Conservation (phyloP, 2,888 invertebrate species). For the Alitta virens region DNA sequence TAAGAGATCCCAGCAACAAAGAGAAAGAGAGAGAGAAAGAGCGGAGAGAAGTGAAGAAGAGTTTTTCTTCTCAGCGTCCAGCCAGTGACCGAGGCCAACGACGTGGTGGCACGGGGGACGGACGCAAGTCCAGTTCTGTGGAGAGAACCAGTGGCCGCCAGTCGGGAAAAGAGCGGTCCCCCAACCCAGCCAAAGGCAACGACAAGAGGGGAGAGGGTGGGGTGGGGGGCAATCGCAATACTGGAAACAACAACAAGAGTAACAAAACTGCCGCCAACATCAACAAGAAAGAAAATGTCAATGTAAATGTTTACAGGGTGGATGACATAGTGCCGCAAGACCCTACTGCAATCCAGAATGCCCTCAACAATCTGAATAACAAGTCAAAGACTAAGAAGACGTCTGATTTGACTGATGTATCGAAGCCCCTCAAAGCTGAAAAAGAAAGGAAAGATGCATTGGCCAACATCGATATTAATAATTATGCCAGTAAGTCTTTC, state of each 20-base stretch:
- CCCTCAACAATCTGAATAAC: slow-evolving; percentile 47
- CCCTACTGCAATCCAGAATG: slow-evolving; percentile 62
- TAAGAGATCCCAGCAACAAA: slow-evolving; percentile 5
- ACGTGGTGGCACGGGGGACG: slow-evolving; percentile 22
- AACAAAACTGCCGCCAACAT: slow-evolving; percentile 34
- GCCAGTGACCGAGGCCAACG: slow-evolving; percentile 51
- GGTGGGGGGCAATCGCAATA: not conserved
- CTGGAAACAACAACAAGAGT: slow-evolving; percentile 29
- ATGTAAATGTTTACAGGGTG: slow-evolving; percentile 58
- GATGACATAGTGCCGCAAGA: slow-evolving; percentile 63
- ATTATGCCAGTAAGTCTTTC: slow-evolving; percentile 61
- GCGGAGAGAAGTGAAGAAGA: slow-evolving; percentile 43
- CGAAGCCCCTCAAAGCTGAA: slow-evolving; percentile 50
- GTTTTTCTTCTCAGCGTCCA: slow-evolving; percentile 56
- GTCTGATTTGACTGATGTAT: slow-evolving; percentile 48
- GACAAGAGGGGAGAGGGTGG: too few relatives aligned
- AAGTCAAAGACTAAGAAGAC: slow-evolving; percentile 38
- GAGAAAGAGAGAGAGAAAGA: slow-evolving; percentile 30
- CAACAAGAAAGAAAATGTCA: slow-evolving; percentile 44
- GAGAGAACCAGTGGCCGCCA: slow-evolving; percentile 34
- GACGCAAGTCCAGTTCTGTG: slow-evolving; percentile 26
- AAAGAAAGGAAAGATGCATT: slow-evolving; percentile 60
- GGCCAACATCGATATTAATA: slow-evolving; percentile 63
- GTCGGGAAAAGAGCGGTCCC: slow-evolving; percentile 39
- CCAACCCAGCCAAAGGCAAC: slow-evolving; percentile 39